Conservation (phyloP, 2,888 invertebrate genomes). For the Brenthis daphne region DNA sequence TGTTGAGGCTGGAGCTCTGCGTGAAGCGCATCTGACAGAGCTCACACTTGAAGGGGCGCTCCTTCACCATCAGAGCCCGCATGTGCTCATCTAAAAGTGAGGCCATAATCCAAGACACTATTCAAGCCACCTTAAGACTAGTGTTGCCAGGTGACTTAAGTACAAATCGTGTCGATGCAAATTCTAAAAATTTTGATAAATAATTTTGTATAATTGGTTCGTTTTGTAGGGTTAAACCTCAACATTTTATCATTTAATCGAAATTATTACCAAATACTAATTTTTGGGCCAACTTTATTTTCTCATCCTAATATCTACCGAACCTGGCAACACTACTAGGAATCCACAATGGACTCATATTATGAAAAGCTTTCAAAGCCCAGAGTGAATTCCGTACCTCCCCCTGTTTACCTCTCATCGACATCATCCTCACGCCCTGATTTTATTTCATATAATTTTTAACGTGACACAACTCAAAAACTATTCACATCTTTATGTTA, state of each 20-base stretch:
- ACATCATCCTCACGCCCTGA: conserved; percentile 78
- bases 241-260: not conserved
- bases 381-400: conserved; percentile 71
- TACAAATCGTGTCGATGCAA: conserved; percentile 37
- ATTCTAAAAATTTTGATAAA: not conserved
- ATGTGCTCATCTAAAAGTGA: conserved; percentile 81
- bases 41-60: conserved; percentile 85
- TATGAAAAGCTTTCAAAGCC: conserved; percentile 37
- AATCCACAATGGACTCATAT: conserved; percentile 58
- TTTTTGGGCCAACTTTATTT: not conserved
- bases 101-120: conserved; percentile 63
- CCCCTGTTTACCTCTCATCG: conserved; percentile 78
- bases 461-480: conserved; percentile 78
- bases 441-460: conserved; percentile 50
- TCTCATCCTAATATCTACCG: not conserved
- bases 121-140: conserved; percentile 44
- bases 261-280: not conserved
- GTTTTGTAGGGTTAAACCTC: conserved; percentile 8
- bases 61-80: conserved; percentile 80
- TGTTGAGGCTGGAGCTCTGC: conserved; percentile 87
- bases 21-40: conserved; percentile 87
- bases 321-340: conserved; percentile 38
- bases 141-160: conserved; percentile 37
- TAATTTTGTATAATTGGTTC: not conserved
- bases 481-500: conserved; percentile 75